Percentiles rank a stretch among this genome's conserved stretches.
These are phyloP conservation scores for Astyanax mexicanus DNA, from an alignment of 2,797 vertebrate genomes.

Conservation along the genomic window DNA sequence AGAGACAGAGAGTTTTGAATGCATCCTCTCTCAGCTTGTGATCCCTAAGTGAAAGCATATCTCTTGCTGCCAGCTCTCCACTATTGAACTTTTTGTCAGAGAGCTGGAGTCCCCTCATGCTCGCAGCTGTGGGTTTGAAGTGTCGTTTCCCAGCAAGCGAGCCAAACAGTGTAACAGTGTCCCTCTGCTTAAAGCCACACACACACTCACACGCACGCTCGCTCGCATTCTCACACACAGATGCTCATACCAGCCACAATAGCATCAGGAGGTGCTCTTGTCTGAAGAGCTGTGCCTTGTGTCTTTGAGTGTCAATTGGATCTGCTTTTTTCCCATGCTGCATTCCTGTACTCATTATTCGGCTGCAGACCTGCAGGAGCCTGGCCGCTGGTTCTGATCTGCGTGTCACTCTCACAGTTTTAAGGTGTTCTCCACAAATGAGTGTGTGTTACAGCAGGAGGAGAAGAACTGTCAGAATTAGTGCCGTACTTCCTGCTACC, in stretches of 20 bases:
- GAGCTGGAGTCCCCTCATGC: conserved; percentile 81
- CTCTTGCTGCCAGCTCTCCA: conserved; percentile 82
- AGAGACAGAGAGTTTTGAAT: conserved; percentile 78
- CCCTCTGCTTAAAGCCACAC: conserved; percentile 79
- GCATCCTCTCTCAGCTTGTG: conserved; percentile 85
- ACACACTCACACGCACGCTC: conserved; percentile 51
- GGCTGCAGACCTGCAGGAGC: conserved; percentile 23
- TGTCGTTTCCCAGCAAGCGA: conserved; percentile 86
- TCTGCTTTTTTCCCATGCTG: conserved; percentile 49
- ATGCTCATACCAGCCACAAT: conserved; percentile 62
- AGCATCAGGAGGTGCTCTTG: conserved; percentile 69
- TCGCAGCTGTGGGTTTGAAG: conserved; percentile 87
- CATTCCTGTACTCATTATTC: conserved; percentile 44
- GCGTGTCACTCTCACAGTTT: conserved; percentile 79
- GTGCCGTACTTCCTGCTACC: not conserved
- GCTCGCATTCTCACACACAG: not conserved
- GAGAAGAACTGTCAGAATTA: not conserved
- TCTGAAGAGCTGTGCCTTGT: conserved; percentile 75
- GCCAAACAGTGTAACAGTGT: conserved; percentile 86
- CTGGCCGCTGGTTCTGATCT: conserved; percentile 62
- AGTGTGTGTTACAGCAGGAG: conserved; percentile 62
- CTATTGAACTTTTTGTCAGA: conserved; percentile 84
- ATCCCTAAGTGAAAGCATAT: conserved; percentile 83
- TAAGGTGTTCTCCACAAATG: conserved; percentile 36
- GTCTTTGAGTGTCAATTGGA: conserved; percentile 74